Percentiles rank a stretch among this genome's conserved stretches.
phyloP scores from a whole-genome alignment of 1,140 invertebrate genomes.

The Drosophila lowei region DNA sequence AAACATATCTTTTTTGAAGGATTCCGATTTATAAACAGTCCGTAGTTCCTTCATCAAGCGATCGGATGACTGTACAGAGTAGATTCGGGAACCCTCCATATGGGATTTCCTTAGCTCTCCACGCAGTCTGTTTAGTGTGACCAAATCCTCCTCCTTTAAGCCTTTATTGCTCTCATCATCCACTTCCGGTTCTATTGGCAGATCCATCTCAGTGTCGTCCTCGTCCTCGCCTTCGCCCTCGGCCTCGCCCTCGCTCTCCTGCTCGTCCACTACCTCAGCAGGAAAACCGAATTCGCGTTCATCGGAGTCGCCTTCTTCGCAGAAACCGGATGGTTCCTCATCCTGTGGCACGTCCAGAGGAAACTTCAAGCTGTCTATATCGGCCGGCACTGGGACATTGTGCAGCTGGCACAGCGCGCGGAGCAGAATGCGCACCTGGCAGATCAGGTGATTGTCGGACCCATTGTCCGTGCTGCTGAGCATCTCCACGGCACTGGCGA shows the following conservation, averaged over 20 bases:
- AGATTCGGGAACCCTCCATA: slow-evolving; percentile 11
- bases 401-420: slow-evolving; percentile 95
- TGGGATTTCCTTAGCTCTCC: slow-evolving; percentile 97
- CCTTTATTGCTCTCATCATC: slow-evolving; percentile 90
- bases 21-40: slow-evolving; percentile 99
- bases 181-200: slow-evolving; percentile 94
- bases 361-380: slow-evolving; percentile 90
- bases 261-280: slow-evolving; percentile 86
- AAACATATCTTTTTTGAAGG: slow-evolving; percentile 95
- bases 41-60: slow-evolving; percentile 98
- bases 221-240: slow-evolving; percentile 85
- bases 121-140: slow-evolving; percentile 95
- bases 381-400: slow-evolving; percentile 92
- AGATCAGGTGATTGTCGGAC: slow-evolving; percentile 96
- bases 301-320: slow-evolving; percentile 85
- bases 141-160: slow-evolving; percentile 96
- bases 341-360: slow-evolving; percentile 85
- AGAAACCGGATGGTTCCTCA: slow-evolving; percentile 59
- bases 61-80: slow-evolving; percentile 96
- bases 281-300: slow-evolving; percentile 91
- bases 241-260: slow-evolving; percentile 92
- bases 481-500: slow-evolving; percentile 97
- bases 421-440: slow-evolving; percentile 94
- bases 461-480: slow-evolving; percentile 96
- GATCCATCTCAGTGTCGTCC: too few relatives aligned